Evolutionary conservation across 2,113 vertebrate genomes (phyloP), one percentile per base, ranked within the genome.

Genomic region (Regulus satrapa): DNA sequence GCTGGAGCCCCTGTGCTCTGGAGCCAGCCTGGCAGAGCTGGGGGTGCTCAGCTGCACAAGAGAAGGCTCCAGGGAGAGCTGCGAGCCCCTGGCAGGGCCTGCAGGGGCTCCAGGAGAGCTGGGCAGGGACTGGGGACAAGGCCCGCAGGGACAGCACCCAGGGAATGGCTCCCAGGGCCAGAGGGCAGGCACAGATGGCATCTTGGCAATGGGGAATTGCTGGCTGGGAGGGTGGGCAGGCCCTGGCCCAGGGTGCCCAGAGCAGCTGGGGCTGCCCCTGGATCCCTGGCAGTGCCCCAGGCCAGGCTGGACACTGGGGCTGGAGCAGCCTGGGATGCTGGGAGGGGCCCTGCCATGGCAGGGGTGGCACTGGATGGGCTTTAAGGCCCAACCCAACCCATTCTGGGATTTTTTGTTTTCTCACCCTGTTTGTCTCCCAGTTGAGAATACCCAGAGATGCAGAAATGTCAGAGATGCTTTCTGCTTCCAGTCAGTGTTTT

Each of bases 291-390:
- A 58, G 36, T 58, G 36, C 1, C 38, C 28, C 4, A 18, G 59
- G 15, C 6, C 59, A 52, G 45, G n/a, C 0, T 74, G 76, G 12
- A 43, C 0, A 1, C 5, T 28, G 1, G 12, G 6, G 8, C 6
- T 88, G 13, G 11, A 58, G 11, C 28, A 29, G 1, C 51, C 51
- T 52, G 51, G 32, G 7, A 4, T 6, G 14, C 19, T 40, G n/a
- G 6, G 3, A 46, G 10, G 0, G 36, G 67, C 58, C 43, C 18
- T 21, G 9, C 8, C 5, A 14, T 38, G 51, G 26, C 43, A 32
- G 32, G 2, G 32, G 14, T 41, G 40, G 10, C 40, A 41, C 40
- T 41, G 13, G 12, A 74, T 2, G 3, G 1, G 10, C 6, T 46
- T 46, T 21, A 10, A 34, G 14, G 8, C 61, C 17, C 9, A 18